Evolutionary conservation across 1,140 invertebrate genomes (phyloP), one percentile per base, ranked within the genome.

Genomic region (Acromyrmex charruanus): DNA sequence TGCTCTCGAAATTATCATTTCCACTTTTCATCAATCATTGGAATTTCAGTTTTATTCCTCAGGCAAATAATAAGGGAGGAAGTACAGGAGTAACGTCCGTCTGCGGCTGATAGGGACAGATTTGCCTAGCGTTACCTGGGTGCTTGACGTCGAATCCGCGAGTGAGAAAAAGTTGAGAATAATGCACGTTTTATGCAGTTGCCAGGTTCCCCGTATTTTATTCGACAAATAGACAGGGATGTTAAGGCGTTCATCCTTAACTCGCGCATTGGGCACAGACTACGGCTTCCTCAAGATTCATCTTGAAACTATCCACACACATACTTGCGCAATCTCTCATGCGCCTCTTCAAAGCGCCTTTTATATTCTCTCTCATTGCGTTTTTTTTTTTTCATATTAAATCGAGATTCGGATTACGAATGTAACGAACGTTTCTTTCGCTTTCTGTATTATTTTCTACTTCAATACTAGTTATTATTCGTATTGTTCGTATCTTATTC

Each of bases 91-190:
- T 58, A 84, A 88, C 81, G 86, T 87, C 77, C 77, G 71, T 84
- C 90, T 91, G 90, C 77, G 49, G 59, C 71, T 89, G 90, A 91
- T 91, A 84, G 90, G 86, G 59, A 91, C 81, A 86, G 88, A 91
- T 91, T 91, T 89, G 90, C 90, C 82, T 87, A 86, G 85, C 77
- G 72, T 58, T 80, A 72, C 58, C 35, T 53, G 71, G 63, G 12
- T 84, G 14, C 25, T 65, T 66, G 51, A 55, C 39, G n/a, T 44
- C 63, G 65, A 86, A 75, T 88, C 51, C 65, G 59, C 53, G 85
- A 31, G 53, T 39, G 55, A 51, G 81, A 89, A 89, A 88, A 91
- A 91, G 66, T 84, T 77, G 86, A 91, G 90, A 91, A 82, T 91
- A 89, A 91, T 91, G 90, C 74, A 59, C 66, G 80, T 89, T 91